phyloP scores from a whole-genome alignment of 2,888 invertebrate genomes.

The Folsomia candida region DNA sequence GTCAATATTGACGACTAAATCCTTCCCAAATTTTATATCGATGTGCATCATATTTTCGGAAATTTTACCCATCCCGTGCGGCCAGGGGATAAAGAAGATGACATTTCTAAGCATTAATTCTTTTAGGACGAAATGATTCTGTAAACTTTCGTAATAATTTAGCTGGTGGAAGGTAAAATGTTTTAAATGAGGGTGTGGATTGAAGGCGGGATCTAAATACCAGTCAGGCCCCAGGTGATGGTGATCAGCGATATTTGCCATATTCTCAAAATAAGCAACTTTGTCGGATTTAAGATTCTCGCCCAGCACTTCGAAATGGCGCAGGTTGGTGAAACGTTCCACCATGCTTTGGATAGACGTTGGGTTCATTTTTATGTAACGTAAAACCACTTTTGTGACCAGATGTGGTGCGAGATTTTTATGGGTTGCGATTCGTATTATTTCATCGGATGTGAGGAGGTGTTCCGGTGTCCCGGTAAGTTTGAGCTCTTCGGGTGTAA shows the following conservation, averaged over 20 bases:
- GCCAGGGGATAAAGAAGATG: not conserved
- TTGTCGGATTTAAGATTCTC: not conserved
- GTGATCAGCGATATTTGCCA: no score
- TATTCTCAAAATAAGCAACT: not conserved
- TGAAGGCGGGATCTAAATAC: not conserved
- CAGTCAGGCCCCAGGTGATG: not conserved
- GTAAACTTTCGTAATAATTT: not conserved
- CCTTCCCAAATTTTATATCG: not conserved
- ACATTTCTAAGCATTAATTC: not conserved
- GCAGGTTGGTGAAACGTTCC: not conserved
- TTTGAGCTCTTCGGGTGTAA: not conserved
- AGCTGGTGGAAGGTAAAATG: not conserved
- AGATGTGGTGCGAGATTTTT: not conserved
- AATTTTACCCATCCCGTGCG: not conserved
- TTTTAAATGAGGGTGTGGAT: not conserved
- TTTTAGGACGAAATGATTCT: not conserved
- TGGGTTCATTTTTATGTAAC: not conserved
- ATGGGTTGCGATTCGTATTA: not conserved
- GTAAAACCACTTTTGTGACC: not conserved
- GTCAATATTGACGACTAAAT: not conserved
- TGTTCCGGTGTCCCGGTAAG: not conserved
- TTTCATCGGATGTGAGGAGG: not conserved
- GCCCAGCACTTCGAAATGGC: not conserved
- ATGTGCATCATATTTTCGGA: not conserved
- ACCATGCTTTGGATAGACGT: not conserved